Percentiles rank a stretch among this genome's conserved stretches.
phyloP scores from a whole-genome alignment of 2,888 invertebrate species.

The Bibio marci region DNA sequence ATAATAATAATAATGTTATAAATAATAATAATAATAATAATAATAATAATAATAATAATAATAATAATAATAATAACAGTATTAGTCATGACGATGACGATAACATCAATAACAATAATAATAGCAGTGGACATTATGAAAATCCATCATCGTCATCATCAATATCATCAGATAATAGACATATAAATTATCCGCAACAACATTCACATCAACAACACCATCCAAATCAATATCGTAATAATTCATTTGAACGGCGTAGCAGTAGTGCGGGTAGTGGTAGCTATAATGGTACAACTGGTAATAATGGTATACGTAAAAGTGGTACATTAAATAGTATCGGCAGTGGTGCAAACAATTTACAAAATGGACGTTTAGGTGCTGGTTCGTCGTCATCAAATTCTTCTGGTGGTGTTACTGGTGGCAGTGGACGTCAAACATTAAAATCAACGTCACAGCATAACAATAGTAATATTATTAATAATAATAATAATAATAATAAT shows the following conservation, averaged over 20 bases:
- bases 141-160: neutral
- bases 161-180: no score
- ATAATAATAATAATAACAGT: no score
- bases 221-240: constrained; percentile 14
- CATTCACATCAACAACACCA: neutral
- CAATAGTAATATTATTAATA: constrained; percentile 5
- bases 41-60: no score
- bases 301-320: constrained; percentile 27
- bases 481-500: constrained; percentile 3
- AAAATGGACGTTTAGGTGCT: constrained; percentile 11
- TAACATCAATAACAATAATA: no score
- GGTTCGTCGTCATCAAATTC: constrained; percentile 10
- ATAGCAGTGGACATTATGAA: constrained; percentile 19
- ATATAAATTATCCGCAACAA: neutral
- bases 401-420: constrained; percentile 4
- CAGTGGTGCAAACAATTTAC: constrained; percentile 10
- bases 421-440: constrained; percentile 4
- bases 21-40: no score
- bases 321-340: constrained; percentile 25
- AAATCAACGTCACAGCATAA: constrained; percentile 11
- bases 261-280: no score
- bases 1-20: no score
- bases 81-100: no score
- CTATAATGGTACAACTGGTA: no score
- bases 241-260: constrained; percentile 24